phyloP scores from a whole-genome alignment of 1,140 invertebrate species.

The Drosophila kohkoa region DNA sequence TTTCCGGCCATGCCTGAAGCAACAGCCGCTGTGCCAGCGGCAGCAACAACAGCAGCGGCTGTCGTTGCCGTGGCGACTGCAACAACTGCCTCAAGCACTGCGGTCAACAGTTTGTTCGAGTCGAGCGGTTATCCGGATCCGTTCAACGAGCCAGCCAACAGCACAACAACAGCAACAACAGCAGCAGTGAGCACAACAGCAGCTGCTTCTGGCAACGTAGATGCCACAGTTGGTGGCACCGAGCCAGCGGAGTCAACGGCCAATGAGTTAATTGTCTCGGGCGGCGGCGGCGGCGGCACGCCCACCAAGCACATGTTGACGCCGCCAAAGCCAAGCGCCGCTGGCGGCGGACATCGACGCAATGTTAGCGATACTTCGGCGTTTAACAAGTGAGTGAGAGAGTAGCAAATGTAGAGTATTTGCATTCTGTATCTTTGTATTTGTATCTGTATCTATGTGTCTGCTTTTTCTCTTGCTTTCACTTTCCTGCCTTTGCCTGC shows the following conservation, averaged over 20 bases:
- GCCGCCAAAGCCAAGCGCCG: conserved; percentile 66
- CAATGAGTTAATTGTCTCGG: conserved; percentile 31
- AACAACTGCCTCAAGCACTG: conserved; percentile 57
- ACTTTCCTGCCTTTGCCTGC: conserved; percentile 35
- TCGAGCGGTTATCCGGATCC: conserved; percentile 87
- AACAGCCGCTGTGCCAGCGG: conserved; percentile 49
- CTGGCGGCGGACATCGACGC: conserved; percentile 87
- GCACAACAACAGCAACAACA: neutral
- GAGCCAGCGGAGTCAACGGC: conserved; percentile 36
- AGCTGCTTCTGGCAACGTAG: conserved; percentile 11
- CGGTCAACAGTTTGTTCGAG: conserved; percentile 84
- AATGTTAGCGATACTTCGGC: conserved; percentile 95
- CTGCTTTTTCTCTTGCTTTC: conserved; percentile 60
- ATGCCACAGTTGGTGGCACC: conserved; percentile 19
- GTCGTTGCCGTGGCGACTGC: neutral
- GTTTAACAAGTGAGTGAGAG: conserved; percentile 90
- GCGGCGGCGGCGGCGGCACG: conserved; percentile 29
- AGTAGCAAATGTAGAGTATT: conserved; percentile 5
- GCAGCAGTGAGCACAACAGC: conserved; percentile 19
- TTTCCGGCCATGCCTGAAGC: conserved; percentile 80
- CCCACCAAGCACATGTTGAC: conserved; percentile 85
- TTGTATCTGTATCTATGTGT: conserved; percentile 48
- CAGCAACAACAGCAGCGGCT: conserved; percentile 1
- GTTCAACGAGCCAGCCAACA: conserved; percentile 85
- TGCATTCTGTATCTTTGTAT: conserved; percentile 38